A percentile compares a stretch with the other conserved stretches of the same genome.
phyloP scores from a whole-genome alignment of 2,888 invertebrate genomes.

The Trachelus iudaicus region DNA sequence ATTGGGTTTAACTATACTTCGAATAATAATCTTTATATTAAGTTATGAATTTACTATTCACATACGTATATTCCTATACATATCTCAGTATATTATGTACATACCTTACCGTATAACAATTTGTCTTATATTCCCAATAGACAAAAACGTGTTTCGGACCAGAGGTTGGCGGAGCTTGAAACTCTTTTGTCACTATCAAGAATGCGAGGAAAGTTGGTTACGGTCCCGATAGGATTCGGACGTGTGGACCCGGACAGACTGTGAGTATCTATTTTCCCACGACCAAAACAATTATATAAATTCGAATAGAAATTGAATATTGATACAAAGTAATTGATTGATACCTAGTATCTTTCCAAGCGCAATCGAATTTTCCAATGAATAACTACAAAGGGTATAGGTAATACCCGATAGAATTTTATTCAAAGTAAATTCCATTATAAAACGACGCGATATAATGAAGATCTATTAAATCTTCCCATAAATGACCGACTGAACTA shows the following conservation, averaged over 20 bases:
- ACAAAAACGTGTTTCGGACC: conserved; percentile 71
- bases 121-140: conserved; percentile 55
- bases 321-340: too few species aligned
- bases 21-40: neutral
- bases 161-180: conserved; percentile 71
- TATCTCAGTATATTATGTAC: conserved; percentile 9
- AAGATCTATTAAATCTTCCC: too few species aligned
- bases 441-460: too few species aligned
- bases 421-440: too few species aligned
- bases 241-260: conserved; percentile 68
- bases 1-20: too few species aligned
- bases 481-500: too few species aligned
- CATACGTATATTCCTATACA: neutral
- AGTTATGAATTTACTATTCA: neutral
- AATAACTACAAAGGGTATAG: too few species aligned
- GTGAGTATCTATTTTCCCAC: conserved; percentile 62
- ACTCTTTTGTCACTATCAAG: conserved; percentile 68
- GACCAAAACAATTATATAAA: too few species aligned
- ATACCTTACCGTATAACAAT: neutral
- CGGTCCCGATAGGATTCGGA: conserved; percentile 68
- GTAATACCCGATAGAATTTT: too few species aligned
- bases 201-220: conserved; percentile 67
- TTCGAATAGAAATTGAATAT: too few species aligned
- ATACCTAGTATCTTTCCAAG: too few species aligned
- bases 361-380: too few species aligned